Evolutionary conservation across 2,113 vertebrate species (phyloP), one percentile per base, ranked within the genome.

Genomic region (Tautogolabrus adspersus): DNA sequence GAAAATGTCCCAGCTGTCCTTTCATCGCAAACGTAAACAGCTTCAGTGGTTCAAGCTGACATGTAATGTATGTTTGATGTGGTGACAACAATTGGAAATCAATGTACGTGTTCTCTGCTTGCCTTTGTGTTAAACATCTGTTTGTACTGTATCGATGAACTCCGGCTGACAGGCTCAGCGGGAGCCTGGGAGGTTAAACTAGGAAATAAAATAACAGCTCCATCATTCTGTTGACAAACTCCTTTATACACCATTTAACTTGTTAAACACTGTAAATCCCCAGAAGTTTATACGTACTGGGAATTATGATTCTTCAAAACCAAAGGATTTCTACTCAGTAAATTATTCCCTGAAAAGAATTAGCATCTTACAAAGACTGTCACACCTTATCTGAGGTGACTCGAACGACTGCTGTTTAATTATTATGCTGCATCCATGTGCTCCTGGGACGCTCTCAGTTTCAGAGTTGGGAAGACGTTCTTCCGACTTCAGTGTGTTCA

Each of bases 41-140:
- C 55, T 61, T 42, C 21, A 34, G 10, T 15, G 56, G 49, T 57
- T 77, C 37, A 42, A 30, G 8, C 18, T 63, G 72, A 72, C 57
- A 30, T 58, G 13, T 61, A 44, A 6, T 12, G 57, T 22, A 22
- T 51, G 38, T 54, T 37, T 52, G 6, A 8, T 49, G 40, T 42
- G 12, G 15, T 46, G 47, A 49, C 4, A 49, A 49, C 47, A 49
- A 49, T 49, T 49, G 47, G 47, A 49, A 49, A 49, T 49, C 47
- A 19, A 49, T 49, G 15, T 19, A 5, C 7, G 16, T 49, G 1
- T 49, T 6, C 16, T 8, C 5, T 49, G 47, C 47, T 18, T 19
- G 47, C 16, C 47, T 18, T 7, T 49, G 0, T 49, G 47, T 49
- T 18, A 18, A 49, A 49, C 57, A 47, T 21, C 16, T 21, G 30